Base-by-base conservation (phyloP, 2,797 vertebrate species). In the Poeciliopsis presidionis region DNA sequence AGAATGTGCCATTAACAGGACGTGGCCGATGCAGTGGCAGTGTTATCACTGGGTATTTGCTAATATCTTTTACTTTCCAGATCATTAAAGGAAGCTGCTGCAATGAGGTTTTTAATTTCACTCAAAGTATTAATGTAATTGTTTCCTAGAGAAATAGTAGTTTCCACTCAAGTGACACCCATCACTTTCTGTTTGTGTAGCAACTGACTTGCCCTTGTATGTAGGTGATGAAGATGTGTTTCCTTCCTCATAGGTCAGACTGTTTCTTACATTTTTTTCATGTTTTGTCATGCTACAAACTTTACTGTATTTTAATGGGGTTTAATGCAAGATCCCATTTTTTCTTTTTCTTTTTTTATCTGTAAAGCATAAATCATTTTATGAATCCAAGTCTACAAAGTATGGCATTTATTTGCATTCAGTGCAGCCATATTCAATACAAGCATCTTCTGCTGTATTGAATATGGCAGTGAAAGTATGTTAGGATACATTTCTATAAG, bases 21-120 rank as follows among this genome's bases (percentile, higher is more conserved):
- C 43, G 53, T 77, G 30, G 76, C 72, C 45, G 84, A 82, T 71
- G 76, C 65, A 79, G 72, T 76, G 75, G 51, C 75, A 43, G 47
- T 33, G 75, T 77, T 83, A 77, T 74, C 63, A 43, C 69, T 73
- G 71, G 51, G 73, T 85, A 82, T 87, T 84, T 87, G 79, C 78
- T 90, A 88, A 88, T 84, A 85, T 85, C 77, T 74, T 90, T 87
- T 88, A 90, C 85, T 91, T 91, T 91, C 74, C 85, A 90, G 16
- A 75, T 83, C 89, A 91, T 91, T 88, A 87, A 87, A 89, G 76
- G 80, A 88, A 85, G 88, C 79, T 79, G 84, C 76, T 33, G 3
- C 83, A 87, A 90, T 90, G 80, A 90, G 85, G 53, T 82, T 88
- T 91, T 88, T 84, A 90, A 85, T 88, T 91, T 79, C 76, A 55